phyloP scores from a whole-genome alignment of 2,113 vertebrate species.

The Tauraco erythrolophus region DNA sequence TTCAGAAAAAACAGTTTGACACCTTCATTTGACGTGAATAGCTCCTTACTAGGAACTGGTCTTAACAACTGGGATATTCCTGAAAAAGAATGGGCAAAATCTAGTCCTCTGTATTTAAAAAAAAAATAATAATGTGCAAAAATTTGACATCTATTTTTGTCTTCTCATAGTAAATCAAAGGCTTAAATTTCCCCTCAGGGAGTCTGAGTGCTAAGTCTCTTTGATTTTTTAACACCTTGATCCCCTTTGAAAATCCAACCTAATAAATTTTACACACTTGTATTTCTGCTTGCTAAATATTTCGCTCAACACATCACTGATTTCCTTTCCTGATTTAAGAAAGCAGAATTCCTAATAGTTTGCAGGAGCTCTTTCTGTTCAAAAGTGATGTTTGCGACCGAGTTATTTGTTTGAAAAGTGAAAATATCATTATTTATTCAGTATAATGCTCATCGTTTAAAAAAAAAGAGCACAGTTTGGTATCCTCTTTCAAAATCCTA shows the following conservation, averaged over 20 bases:
- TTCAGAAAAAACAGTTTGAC: background rate
- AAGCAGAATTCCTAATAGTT: background rate
- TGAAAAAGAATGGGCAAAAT: background rate
- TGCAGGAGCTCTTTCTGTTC: background rate
- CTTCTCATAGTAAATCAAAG: background rate
- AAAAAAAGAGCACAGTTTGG: background rate
- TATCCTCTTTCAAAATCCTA: background rate
- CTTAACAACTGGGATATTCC: background rate
- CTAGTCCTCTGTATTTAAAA: background rate
- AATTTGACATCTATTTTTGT: background rate
- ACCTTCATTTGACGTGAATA: background rate
- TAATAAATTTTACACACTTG: background rate
- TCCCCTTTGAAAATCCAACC: background rate
- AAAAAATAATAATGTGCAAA: background rate
- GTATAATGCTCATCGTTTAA: background rate
- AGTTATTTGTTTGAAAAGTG: background rate
- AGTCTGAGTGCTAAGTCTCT: background rate
- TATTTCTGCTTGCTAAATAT: background rate
- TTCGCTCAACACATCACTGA: background rate
- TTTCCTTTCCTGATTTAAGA: background rate
- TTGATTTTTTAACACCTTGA: conserved; percentile 4
- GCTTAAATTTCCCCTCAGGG: background rate
- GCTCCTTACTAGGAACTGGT: background rate
- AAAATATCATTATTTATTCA: background rate
- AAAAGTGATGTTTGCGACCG: background rate